A percentile compares a stretch with the other conserved stretches of the same genome.
These are phyloP conservation scores for Molorchus minor DNA, from an alignment of 2,888 invertebrate species.

Conservation along the genomic window DNA sequence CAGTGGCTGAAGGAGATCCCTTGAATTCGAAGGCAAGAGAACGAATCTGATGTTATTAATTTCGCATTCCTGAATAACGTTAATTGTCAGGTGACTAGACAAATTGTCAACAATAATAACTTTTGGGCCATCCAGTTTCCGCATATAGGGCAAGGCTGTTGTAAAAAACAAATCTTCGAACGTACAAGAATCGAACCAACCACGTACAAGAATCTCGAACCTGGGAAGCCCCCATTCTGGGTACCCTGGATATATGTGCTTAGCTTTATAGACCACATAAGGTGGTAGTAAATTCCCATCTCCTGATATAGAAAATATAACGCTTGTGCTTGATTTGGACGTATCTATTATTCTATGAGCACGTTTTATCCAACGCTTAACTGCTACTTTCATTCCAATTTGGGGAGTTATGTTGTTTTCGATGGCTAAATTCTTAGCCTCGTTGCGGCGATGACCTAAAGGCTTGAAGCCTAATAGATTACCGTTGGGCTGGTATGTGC, in stretches of 20 bases:
- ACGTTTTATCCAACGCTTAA: slow-evolving; percentile 50
- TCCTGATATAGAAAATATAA: slow-evolving; percentile 23
- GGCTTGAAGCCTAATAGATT: too few relatives aligned
- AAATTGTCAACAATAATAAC: slow-evolving; percentile 50
- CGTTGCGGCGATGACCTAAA: too few relatives aligned
- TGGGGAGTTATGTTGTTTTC: too few relatives aligned
- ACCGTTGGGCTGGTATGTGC: too few relatives aligned
- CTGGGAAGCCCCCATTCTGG: slow-evolving; percentile 20
- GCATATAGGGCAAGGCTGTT: slow-evolving; percentile 26
- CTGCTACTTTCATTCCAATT: slow-evolving; percentile 42
- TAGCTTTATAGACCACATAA: slow-evolving; percentile 32
- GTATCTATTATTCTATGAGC: slow-evolving; percentile 41
- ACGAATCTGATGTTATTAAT: slow-evolving; percentile 18
- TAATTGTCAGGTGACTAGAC: slow-evolving; percentile 2
- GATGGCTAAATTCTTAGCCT: too few relatives aligned
- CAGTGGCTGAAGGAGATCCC: slow-evolving; percentile 20
- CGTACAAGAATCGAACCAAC: slow-evolving; percentile 29
- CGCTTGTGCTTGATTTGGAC: slow-evolving; percentile 18
- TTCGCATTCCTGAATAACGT: slow-evolving; percentile 17
- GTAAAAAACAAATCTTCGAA: slow-evolving; percentile 32
- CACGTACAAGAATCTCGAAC: slow-evolving; percentile 24
- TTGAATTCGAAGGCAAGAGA: slow-evolving; percentile 8
- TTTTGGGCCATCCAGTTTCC: slow-evolving; percentile 38
- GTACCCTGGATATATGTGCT: slow-evolving; percentile 23
- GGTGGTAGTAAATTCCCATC: slow-evolving; percentile 24